A percentile compares a stretch with the other conserved stretches of the same genome.
phyloP scores from a whole-genome alignment of 2,113 vertebrate species.

The Strigops habroptila region DNA sequence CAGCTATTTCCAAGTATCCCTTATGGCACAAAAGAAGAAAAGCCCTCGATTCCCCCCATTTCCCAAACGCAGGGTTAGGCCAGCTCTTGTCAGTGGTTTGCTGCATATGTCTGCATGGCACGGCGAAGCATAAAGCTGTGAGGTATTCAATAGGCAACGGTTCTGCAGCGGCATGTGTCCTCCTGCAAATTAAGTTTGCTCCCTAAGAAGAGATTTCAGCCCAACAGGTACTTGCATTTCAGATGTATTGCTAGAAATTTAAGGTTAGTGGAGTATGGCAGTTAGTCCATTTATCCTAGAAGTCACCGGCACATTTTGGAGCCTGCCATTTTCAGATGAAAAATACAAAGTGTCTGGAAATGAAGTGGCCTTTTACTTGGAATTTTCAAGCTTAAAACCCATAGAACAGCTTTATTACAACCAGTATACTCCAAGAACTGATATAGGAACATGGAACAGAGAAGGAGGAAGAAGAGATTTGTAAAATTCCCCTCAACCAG shows the following conservation, averaged over 20 bases:
- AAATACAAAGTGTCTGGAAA: background rate
- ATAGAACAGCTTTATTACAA: background rate
- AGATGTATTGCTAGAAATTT: background rate
- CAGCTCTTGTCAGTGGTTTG: background rate
- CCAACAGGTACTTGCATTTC: background rate
- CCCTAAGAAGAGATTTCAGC: background rate
- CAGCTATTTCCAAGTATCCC: background rate
- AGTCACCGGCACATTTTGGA: background rate
- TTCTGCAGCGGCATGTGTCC: background rate
- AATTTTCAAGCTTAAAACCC: background rate
- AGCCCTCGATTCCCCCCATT: rapidly evolving
- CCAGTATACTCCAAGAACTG: background rate
- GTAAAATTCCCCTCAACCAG: background rate
- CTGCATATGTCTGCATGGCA: background rate
- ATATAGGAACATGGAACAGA: background rate
- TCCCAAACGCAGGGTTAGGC: background rate
- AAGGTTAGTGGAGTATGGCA: background rate
- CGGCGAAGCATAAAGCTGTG: background rate
- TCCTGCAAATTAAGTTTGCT: background rate
- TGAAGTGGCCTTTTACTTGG: background rate
- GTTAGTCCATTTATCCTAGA: background rate
- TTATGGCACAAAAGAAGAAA: background rate
- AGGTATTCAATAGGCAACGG: rapidly evolving
- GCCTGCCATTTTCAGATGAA: background rate
- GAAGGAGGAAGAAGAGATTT: background rate